Evolutionary conservation across 2,888 invertebrate species (phyloP).

Genomic region (Tribolium freemani): DNA sequence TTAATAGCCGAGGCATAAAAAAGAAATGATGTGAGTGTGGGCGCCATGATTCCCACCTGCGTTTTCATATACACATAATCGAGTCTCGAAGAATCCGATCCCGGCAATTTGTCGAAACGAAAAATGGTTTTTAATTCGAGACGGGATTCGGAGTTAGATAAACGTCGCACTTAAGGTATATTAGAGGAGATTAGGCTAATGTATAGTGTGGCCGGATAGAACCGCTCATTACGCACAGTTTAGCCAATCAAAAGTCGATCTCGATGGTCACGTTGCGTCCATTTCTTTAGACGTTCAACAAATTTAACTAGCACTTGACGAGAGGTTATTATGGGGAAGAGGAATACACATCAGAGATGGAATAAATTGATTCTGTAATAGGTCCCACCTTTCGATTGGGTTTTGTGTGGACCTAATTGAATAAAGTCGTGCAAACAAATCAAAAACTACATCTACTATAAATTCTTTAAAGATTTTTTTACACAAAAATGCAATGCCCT

Average conservation of each 20-base stretch:
- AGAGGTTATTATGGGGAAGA: constrained; percentile 19
- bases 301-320: neutral
- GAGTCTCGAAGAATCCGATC: constrained; percentile 48
- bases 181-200: constrained; percentile 60
- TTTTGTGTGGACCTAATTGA: too few species aligned
- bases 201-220: constrained; percentile 61
- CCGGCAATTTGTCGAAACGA: constrained; percentile 57
- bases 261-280: constrained; percentile 55
- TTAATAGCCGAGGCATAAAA: constrained; percentile 12
- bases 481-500: too few species aligned
- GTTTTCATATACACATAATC: constrained; percentile 40
- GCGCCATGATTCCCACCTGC: constrained; percentile 48
- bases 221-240: constrained; percentile 56
- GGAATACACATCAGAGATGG: constrained; percentile 12
- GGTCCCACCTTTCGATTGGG: too few species aligned
- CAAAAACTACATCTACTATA: too few species aligned
- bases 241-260: constrained; percentile 60
- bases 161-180: constrained; percentile 56
- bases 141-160: constrained; percentile 54
- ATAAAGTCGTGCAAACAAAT: too few species aligned
- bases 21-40: constrained; percentile 23
- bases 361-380: neutral
- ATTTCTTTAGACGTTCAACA: constrained; percentile 38
- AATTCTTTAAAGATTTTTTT: too few species aligned
- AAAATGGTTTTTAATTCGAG: constrained; percentile 58